Evolutionary conservation across 2,797 vertebrate genomes (phyloP), one percentile per base, ranked within the genome.

Genomic region (Hoplostethus mediterraneus): DNA sequence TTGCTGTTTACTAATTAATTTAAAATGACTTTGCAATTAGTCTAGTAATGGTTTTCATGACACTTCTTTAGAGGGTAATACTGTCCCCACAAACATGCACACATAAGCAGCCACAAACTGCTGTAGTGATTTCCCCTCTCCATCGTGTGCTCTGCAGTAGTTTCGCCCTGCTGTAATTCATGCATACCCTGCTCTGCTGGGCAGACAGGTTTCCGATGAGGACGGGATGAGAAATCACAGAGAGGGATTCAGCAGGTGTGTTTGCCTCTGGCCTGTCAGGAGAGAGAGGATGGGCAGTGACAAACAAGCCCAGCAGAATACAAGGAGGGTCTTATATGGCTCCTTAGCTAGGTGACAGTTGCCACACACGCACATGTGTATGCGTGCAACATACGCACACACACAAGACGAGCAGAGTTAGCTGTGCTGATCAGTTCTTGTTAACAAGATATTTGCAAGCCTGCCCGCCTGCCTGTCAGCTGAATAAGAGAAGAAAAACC

Each of bases 141-240:
- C 48, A 47, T 10, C 45, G 33, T 71, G 82, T 75, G 66, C 78
- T 81, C 53, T 80, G 81, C 79, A 75, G 78, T 82, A 81, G 82
- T 89, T 90, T 88, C 75, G 71, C 67, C 63, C 47, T 67, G 64
- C 77, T 64, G 73, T 89, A 87, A 90, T 87, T 78, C 84, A 90
- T 87, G 75, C 81, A 79, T 78, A 78, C 80, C 77, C 75, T 67
- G 63, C 77, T 69, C 75, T 85, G 59, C 44, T 63, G 49, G 66
- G 75, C 56, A 69, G 84, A 87, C 83, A 86, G 79, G 61, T 92
- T 90, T 90, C 78, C 80, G 75, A 88, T 87, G 87, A 89, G 76
- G 55, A 42, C 5, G 1, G 36, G 83, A 75, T 73, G 51, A 83
- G 54, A 78, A 78, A 66, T 70, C 47, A 51, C 28, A 60, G 67